Base-by-base conservation (phyloP, 1,140 invertebrate genomes). In the Pogonus chalceus region DNA sequence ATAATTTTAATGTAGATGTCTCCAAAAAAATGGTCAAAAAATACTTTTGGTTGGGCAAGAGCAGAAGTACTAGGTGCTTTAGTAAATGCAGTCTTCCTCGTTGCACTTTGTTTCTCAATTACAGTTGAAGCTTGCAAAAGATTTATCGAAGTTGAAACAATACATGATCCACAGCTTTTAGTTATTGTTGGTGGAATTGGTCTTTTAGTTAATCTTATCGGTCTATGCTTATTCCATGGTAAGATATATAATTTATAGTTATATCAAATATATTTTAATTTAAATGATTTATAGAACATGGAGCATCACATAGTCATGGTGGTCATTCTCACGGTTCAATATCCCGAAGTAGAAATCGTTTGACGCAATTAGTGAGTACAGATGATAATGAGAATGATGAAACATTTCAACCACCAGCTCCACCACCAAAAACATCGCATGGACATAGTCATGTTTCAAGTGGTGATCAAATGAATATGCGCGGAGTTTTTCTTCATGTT, bases 401-500 rank as follows among this genome's bases (percentile, higher is more conserved):
- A 62, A 78, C 80, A 58, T 87, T 82, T 37, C 72, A 74, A 23
- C 70, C 71, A 1, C 63, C 62, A 21, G 61, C 62, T 14, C 54
- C 75, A 16, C 63, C 74, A 54, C 56, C 61, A 35, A 55, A 64
- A 56, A 52, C 26, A 14, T 23, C 20, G 20, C 50, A 57, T 60
- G 69, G 67, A 51, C 66, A 64, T 24, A 80, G 83, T 58, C 70
- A 72, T 2, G 79, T 84, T 58, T 68, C 72, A 49, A 75, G 79
- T 55, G 78, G 85, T 0, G 82, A 82, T 21, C 87, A 96, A 65
- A 87, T 99, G 84, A 99, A 99, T 67, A 98, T 98, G 90, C 79
- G 88, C 48, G 95, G 93, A 16, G 96, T 98, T 1, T 99, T 98
- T 69, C 77, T 99, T 39, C 97, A 99, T 72, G 88, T 99, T 2